Conservation (phyloP, 2,888 invertebrate species). For the Chaitophorus viminalis region DNA sequence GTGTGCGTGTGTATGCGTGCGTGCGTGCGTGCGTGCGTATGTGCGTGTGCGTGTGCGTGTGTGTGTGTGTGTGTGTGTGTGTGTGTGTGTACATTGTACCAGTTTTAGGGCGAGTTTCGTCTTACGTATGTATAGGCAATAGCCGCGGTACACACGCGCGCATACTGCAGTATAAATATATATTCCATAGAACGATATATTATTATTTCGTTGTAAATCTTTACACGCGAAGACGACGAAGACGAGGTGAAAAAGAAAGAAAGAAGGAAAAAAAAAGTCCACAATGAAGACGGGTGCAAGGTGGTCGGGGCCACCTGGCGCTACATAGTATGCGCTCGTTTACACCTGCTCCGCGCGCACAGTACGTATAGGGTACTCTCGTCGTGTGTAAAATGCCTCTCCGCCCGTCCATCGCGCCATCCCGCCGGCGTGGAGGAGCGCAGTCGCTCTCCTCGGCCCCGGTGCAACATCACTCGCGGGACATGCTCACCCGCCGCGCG, state of each 20-base stretch:
- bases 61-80: no score
- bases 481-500: neutral
- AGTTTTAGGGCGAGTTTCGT: conserved; percentile 8
- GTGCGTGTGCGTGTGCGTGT: no score
- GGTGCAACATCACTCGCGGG: neutral
- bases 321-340: conserved; percentile 4
- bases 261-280: neutral
- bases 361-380: no score
- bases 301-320: conserved; percentile 58
- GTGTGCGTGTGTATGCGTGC: no score
- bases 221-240: neutral
- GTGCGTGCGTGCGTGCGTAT: no score
- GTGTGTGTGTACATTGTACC: neutral
- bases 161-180: neutral
- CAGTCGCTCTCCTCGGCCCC: neutral
- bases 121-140: neutral
- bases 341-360: conserved; percentile 11
- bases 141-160: neutral
- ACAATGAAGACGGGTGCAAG: conserved; percentile 54
- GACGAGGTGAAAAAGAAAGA: neutral
- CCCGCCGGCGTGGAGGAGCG: no score
- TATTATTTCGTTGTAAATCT: conserved; percentile 47
- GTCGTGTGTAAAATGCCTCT: no score
- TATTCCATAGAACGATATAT: conserved; percentile 1
- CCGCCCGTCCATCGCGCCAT: neutral